Base-by-base conservation (phyloP, 64 coral and sea anemone genomes). In the Anthopleura sola region DNA sequence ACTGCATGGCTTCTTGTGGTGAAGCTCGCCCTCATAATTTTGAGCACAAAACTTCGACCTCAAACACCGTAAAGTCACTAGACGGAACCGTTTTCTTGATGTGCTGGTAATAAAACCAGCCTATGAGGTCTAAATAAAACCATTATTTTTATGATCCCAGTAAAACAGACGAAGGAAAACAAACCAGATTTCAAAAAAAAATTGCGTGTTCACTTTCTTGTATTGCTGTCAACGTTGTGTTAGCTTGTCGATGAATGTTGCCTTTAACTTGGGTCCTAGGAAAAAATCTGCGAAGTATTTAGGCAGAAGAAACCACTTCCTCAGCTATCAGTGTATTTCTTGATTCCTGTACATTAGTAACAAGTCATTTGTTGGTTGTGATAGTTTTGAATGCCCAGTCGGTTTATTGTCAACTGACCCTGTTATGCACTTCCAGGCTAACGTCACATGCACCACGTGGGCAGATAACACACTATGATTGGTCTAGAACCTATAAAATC, bases 361-460 rank as follows among this genome's bases (percentile, higher is more conserved):
- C 29, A 71, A 32, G 66, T 29, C 66, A 71, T 71, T 71, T 33
- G 66, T 71, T 71, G 29, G 66, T 71, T 34, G 44, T 79, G 76
- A 79, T 79, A 79, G n/a, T 32, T 79, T 79, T 79, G 39, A 79
- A 79, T 79, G 76, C 76, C 76, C 39, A 37, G 37, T 79, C 76
- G 76, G 76, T 79, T 79, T 79, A 79, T 79, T 79, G 76, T 79
- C 76, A 79, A 79, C 34, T 79, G 76, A 79, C 37, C 76, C 58
- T 62, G 1, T 24, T 23, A 79, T 79, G 8, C 32, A 38, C 18
- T 48, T 46, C 76, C 39, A 38, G 7, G 37, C 6, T 44, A 44
- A 79, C 76, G 76, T 79, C 76, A 78, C 15, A 53, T 53, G 16
- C 50, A 77, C 44, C 76, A 79, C 76, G 76, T 79, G 76, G 15